phyloP scores from a whole-genome alignment of 2,797 vertebrate species.

The Echiichthys vipera region DNA sequence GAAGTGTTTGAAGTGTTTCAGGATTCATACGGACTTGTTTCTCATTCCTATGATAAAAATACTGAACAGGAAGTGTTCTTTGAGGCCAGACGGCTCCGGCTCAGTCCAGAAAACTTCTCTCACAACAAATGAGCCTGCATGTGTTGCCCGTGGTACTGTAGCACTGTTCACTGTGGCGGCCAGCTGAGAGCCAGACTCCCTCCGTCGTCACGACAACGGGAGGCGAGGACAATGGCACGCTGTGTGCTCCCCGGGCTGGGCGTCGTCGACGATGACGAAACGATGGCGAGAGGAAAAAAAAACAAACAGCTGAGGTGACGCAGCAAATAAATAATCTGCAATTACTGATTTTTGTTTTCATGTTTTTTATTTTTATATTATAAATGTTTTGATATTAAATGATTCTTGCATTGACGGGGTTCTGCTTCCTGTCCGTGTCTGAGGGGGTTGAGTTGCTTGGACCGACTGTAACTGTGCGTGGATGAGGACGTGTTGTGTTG shows the following conservation, averaged over 20 bases:
- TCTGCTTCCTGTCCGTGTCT: not conserved
- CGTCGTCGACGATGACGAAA: slow-evolving; percentile 62
- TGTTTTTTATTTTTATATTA: not conserved
- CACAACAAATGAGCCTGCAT: slow-evolving; percentile 24
- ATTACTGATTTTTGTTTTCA: not conserved
- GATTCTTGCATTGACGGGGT: not conserved
- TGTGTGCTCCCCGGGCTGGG: slow-evolving; percentile 66
- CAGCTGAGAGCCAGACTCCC: slow-evolving; percentile 72
- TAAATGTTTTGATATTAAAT: too few relatives aligned
- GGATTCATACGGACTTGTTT: too few relatives aligned
- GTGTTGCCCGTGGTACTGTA: slow-evolving; percentile 46
- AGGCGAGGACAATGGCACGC: slow-evolving; percentile 72
- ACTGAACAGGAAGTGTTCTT: not conserved
- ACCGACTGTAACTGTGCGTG: slow-evolving; percentile 5
- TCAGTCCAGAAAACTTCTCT: slow-evolving; percentile 49
- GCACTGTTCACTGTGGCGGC: slow-evolving; percentile 53
- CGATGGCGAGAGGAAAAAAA: slow-evolving; percentile 56
- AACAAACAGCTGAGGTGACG: slow-evolving; percentile 56
- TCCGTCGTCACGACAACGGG: slow-evolving; percentile 64
- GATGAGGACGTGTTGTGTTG: slow-evolving; percentile 11
- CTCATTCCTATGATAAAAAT: too few relatives aligned
- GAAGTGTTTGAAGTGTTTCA: too few relatives aligned
- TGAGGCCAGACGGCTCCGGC: slow-evolving; percentile 10
- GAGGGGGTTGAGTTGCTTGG: not conserved
- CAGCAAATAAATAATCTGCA: slow-evolving; percentile 37